Evolutionary conservation across 2,797 vertebrate species (phyloP).

Genomic region (Scomberomorus guttatus): DNA sequence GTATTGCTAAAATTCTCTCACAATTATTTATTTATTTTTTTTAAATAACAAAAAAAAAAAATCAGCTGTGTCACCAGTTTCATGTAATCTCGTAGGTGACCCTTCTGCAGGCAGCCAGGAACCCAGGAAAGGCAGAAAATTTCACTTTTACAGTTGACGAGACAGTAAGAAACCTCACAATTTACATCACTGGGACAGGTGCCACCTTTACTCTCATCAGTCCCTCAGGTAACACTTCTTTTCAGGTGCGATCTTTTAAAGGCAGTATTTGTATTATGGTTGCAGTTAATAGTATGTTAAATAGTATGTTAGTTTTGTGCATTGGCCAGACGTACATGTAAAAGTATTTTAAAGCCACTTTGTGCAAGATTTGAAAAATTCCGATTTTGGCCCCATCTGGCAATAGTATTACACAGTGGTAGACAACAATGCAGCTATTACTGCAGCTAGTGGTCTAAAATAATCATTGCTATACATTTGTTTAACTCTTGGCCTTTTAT

Average conservation of each 20-base stretch:
- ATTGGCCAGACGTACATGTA: neutral
- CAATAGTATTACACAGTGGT: neutral
- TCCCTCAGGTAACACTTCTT: constrained; percentile 65
- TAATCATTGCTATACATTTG: rapidly evolving
- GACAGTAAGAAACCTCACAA: constrained; percentile 36
- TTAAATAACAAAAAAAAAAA: too few species aligned
- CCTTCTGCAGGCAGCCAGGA: constrained; percentile 65
- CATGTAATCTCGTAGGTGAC: constrained; percentile 66
- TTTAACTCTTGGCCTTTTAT: neutral
- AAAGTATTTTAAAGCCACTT: neutral
- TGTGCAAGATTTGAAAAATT: neutral
- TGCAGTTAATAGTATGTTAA: neutral
- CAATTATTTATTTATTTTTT: neutral
- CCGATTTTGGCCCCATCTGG: neutral
- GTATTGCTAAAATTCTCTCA: constrained; percentile 54
- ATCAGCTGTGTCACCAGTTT: neutral
- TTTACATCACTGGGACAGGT: constrained; percentile 67
- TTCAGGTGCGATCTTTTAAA: constrained; percentile 49
- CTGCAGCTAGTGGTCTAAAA: neutral
- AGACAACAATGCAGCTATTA: neutral
- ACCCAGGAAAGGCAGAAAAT: constrained; percentile 35
- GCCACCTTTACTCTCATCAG: constrained; percentile 57
- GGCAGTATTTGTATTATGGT: neutral
- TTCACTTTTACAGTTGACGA: constrained; percentile 70
- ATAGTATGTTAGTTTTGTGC: neutral